Base-by-base conservation (phyloP, 2,113 vertebrate species). In the Pionites leucogaster region DNA sequence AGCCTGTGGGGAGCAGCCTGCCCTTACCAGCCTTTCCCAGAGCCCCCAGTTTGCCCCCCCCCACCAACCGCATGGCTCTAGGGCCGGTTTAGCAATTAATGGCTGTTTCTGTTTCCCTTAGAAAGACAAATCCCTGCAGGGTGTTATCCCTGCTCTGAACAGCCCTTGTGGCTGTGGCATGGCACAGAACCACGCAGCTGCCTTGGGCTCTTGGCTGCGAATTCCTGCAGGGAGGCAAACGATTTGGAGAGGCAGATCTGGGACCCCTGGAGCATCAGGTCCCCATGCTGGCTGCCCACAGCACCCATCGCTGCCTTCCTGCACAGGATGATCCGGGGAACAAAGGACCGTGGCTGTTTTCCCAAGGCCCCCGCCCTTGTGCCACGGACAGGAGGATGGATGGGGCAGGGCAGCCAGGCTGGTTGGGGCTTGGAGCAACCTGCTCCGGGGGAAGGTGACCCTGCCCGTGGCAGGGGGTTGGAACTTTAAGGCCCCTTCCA, bases 31-130 rank as follows among this genome's bases (percentile, higher is more conserved):
- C 72, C 39, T 37, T 64, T 46, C 53, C 50, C 72, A 81, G 72
- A 68, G 33, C 31, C n/a, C 17, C 39, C 17, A 17, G 3, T 62
- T 80, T 80, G 59, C 29, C 52, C 27, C 74, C 41, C 31, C 20
- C 42, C 42, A 7, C 42, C 33, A 75, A 64, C 42, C 1, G 11
- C 25, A 11, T 5, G 0, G 0, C 42, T 12, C 79, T 1, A 18
- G 42, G 67, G 50, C 25, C 42, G 64, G 19, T 17, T 63, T 23
- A 64, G 24, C 62, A 62, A 63, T 35, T 64, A n/a, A 12, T 35
- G 49, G 9, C 42, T 7, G 72, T n/a, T 60, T 11, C 10, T 57
- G 50, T 52, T 15, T 11, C 11, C 24, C 13, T 27, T 64, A 6
- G 52, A 39, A 46, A 50, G 22, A 23, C 10, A n/a, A 59, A 46